Evolutionary conservation across 1,140 invertebrate genomes (phyloP).

Genomic region (Diorhabda elongata): DNA sequence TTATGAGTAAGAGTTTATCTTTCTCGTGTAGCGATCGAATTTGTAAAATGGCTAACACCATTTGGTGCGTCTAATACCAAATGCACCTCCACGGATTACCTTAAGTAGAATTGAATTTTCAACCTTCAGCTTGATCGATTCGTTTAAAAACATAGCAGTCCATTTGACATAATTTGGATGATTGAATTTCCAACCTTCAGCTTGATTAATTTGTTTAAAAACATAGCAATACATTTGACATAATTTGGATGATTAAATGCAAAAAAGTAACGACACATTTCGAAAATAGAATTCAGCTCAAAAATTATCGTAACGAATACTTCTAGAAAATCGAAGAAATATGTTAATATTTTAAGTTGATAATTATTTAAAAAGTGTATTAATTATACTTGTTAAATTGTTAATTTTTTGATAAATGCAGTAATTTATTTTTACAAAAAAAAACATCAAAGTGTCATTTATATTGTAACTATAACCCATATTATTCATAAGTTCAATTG

Average conservation of each 20-base stretch:
- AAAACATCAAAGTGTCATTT: too few species aligned
- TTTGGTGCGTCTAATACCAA: constrained; percentile 21
- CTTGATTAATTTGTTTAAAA: constrained; percentile 24
- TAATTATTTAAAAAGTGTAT: too few species aligned
- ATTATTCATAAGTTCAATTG: too few species aligned
- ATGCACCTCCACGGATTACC: constrained; percentile 10
- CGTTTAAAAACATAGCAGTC: constrained; percentile 23
- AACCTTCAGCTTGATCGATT: constrained; percentile 35
- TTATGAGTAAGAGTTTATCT: constrained; percentile 27
- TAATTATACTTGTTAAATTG: too few species aligned
- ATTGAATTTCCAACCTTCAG: constrained; percentile 33
- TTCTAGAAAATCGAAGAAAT: too few species aligned
- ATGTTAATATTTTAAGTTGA: too few species aligned
- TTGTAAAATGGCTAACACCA: constrained; percentile 22
- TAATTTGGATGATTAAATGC: constrained; percentile 10
- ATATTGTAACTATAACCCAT: too few species aligned
- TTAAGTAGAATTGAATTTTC: constrained; percentile 29
- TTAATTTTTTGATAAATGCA: too few species aligned
- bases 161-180: constrained; percentile 28
- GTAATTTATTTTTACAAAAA: too few species aligned
- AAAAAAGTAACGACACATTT: too few species aligned
- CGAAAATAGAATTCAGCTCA: too few species aligned
- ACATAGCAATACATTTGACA: constrained; percentile 29
- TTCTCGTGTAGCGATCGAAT: constrained; percentile 27
- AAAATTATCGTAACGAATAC: too few species aligned